Evolutionary conservation across 1,140 invertebrate species (phyloP).

Genomic region (Olivierus martensii): DNA sequence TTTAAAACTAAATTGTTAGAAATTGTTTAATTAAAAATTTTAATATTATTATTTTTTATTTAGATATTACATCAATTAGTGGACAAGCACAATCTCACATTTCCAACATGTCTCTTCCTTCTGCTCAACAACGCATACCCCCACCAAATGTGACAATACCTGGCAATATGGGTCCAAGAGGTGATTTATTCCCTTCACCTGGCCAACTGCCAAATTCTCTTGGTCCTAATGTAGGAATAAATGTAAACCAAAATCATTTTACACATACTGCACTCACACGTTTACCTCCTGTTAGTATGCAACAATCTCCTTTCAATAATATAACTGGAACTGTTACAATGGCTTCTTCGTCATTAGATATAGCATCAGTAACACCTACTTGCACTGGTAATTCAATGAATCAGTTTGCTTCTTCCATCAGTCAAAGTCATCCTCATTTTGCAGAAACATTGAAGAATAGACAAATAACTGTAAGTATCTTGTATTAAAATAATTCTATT

Average conservation of each 20-base stretch:
- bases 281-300: slow-evolving; percentile 6
- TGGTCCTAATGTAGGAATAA: slow-evolving; percentile 7
- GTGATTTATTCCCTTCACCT: slow-evolving; percentile 7
- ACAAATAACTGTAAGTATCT: slow-evolving; percentile 11
- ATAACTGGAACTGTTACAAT: slow-evolving; percentile 7
- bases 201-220: slow-evolving; percentile 3
- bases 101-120: slow-evolving; percentile 2
- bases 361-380: slow-evolving; percentile 4
- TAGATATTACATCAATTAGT: slow-evolving; percentile 6
- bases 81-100: slow-evolving; percentile 13
- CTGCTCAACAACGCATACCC: slow-evolving; percentile 13
- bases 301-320: slow-evolving; percentile 9
- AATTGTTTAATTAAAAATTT: too few relatives aligned
- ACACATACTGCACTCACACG: slow-evolving; percentile 1
- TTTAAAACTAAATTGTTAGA: too few relatives aligned
- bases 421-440: slow-evolving; percentile 8
- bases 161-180: background rate
- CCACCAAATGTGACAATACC: slow-evolving; percentile 15
- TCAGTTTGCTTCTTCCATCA: slow-evolving; percentile 6
- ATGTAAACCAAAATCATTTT: slow-evolving; percentile 12
- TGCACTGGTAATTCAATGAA: slow-evolving; percentile 1
- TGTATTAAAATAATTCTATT: too few relatives aligned
- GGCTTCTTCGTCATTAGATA: slow-evolving; percentile 1
- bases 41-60: too few relatives aligned
- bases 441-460: slow-evolving; percentile 11